Base-by-base conservation (phyloP, 2,888 invertebrate species). In the Amiota minor region DNA sequence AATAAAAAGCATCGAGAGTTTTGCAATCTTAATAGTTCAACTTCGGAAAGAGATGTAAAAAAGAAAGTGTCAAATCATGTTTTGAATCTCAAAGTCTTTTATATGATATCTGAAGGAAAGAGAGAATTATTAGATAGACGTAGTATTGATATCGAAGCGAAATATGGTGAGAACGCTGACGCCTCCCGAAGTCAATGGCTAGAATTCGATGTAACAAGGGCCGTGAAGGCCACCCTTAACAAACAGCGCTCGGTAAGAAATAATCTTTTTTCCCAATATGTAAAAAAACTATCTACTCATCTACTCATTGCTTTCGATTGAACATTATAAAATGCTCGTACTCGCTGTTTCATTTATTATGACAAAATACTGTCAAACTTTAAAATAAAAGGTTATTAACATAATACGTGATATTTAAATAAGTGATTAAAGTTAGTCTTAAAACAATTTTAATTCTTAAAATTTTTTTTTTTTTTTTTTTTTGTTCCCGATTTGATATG, bases 181-280 rank as follows among this genome's bases (percentile, higher is more conserved):
- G 85, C 84, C 67, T 85, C 87, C 0, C 79, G 76, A 2, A 90
- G 91, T 2, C 91, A 92, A 77, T 93, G 93, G 93, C 87, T 92
- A 59, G 92, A 93, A 72, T 90, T 93, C 73, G 93, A 93, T 82
- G 90, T 92, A 3, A 92, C 92, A 11, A 89, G 89, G 78, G 91
- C 91, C 0, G 90, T 91, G 1, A 81, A 87, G 20, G 70, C 81
- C 8, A 92, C 92, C 92, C 72, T 90, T 73, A 88, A 88, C 11
- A 90, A 89, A 45, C 88, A 88, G 6, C 35, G 35, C 6, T 6
- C 35, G 35, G 35, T n/a, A n/a, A n/a, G n/a, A n/a, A n/a, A n/a
- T n/a, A n/a, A n/a, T n/a, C n/a, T n/a, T n/a, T n/a, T n/a, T n/a
- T n/a, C n/a, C n/a, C n/a, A n/a, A n/a, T n/a, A n/a, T n/a, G n/a